Conservation (phyloP, 2,888 invertebrate species). For the Chrysolina americana region DNA sequence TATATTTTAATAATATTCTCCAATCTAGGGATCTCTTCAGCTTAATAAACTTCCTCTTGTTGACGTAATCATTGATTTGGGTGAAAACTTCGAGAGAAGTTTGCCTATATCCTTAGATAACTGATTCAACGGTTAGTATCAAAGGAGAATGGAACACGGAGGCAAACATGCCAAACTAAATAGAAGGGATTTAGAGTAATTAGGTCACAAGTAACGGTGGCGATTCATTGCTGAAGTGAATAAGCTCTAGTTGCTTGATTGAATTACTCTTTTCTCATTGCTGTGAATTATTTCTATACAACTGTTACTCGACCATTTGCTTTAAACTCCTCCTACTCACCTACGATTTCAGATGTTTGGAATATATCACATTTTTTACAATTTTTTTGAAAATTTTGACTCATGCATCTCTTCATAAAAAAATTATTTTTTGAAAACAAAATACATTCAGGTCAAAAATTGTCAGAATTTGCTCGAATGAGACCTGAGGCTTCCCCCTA, state of each 20-base stretch:
- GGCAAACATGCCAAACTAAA: conserved; percentile 14
- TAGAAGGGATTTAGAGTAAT: conserved; percentile 6
- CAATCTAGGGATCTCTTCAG: conserved; percentile 39
- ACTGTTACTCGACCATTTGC: not conserved
- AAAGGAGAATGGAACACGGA: conserved; percentile 31
- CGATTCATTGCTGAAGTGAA: not conserved
- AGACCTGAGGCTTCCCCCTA: no score
- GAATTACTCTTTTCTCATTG: not conserved
- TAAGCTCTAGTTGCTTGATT: not conserved
- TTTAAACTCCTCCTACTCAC: no score
- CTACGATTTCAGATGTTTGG: no score
- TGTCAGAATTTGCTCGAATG: no score
- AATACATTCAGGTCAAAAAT: no score
- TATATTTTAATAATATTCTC: conserved; percentile 43
- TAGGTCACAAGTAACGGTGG: not conserved
- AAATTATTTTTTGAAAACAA: no score
- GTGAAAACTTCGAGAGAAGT: conserved; percentile 40
- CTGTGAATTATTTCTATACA: not conserved
- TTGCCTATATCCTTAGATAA: conserved; percentile 41
- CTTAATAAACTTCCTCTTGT: conserved; percentile 50
- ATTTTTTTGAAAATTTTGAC: no score
- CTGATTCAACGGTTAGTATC: conserved; percentile 39
- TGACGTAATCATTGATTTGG: conserved; percentile 52
- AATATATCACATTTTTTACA: no score
- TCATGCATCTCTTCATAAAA: no score